Evolutionary conservation across 1,140 invertebrate genomes (phyloP), one percentile per base, ranked within the genome.

Genomic region (Bradysia coprophila): DNA sequence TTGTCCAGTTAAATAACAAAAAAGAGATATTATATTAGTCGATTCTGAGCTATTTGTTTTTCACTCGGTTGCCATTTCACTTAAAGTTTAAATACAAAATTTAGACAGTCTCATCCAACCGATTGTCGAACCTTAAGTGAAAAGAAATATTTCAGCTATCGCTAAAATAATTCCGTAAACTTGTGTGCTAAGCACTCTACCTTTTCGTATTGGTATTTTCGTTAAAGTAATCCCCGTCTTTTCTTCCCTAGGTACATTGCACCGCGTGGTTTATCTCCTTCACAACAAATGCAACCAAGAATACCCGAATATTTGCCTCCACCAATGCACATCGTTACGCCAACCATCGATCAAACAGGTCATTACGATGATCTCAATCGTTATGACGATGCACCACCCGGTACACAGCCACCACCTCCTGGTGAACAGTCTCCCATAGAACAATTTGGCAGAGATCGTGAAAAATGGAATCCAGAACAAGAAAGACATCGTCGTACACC

Each of bases 381-480:
- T 23, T 46, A 39, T 33, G 62, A 65, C 46, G 63, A 66, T 38
- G 51, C 57, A 43, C 63, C 63, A 36, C 63, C 62, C 20, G 65
- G 63, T 24, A 58, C 63, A 4, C 22, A 40, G 46, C 64, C 66
- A 11, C 61, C 66, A n/a, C 61, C 67, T 18, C 66, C 66, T 21
- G 66, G 66, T 28, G 66, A 68, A 45, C 2, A 23, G 37, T 33
- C 3, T 38, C 42, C 38, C 38, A 21, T 39, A 42, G 10, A 18
- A 8, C 15, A 22, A 28, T 28, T 28, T 13, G 13, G 24, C 13
- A 6, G 24, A 28, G 24, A 28, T 8, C 13, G 43, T 34, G 3
- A 39, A 33, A 37, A 13, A 2, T 18, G 11, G 4, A 18, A 19
- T 20, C 36, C 43, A 34, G 38, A 44, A 39, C 19, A 31, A 6